Evolutionary conservation across 2,113 vertebrate genomes (phyloP).

Genomic region (Ochotona curzoniae): DNA sequence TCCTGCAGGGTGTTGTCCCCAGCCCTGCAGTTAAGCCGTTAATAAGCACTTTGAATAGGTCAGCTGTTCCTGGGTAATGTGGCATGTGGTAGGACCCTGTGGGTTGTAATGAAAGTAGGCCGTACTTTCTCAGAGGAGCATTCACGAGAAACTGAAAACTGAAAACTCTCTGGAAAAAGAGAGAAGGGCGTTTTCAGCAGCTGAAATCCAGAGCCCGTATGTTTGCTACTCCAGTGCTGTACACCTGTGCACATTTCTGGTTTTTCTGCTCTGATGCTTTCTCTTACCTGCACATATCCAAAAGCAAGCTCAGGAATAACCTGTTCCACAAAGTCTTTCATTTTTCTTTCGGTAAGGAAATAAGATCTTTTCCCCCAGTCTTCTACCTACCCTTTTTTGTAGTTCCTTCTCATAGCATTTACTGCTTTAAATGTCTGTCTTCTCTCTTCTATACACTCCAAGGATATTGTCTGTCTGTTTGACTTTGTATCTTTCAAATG

Average conservation of each 20-base stretch:
- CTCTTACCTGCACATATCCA: not conserved
- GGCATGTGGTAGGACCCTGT: not conserved
- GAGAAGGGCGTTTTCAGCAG: not conserved
- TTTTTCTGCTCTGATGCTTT: not conserved
- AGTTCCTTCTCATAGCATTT: not conserved
- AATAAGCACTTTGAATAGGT: not conserved
- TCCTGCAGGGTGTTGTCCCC: not conserved
- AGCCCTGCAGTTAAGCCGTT: not conserved
- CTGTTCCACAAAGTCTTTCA: not conserved
- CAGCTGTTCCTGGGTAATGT: not conserved
- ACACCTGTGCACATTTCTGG: not conserved
- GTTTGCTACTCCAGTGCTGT: not conserved
- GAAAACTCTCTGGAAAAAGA: not conserved
- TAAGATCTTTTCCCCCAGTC: not conserved
- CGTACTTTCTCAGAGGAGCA: not conserved
- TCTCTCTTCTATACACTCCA: not conserved
- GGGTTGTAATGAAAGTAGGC: not conserved
- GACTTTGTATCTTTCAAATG: conserved; percentile 26
- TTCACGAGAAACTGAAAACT: not conserved
- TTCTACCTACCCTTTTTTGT: not conserved
- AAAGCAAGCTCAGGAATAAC: not conserved
- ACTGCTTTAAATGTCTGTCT: not conserved
- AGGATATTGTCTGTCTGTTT: not conserved
- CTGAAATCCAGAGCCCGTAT: not conserved
- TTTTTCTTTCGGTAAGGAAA: not conserved